phyloP scores from a whole-genome alignment of 2,888 invertebrate species.

The Thereva unica region DNA sequence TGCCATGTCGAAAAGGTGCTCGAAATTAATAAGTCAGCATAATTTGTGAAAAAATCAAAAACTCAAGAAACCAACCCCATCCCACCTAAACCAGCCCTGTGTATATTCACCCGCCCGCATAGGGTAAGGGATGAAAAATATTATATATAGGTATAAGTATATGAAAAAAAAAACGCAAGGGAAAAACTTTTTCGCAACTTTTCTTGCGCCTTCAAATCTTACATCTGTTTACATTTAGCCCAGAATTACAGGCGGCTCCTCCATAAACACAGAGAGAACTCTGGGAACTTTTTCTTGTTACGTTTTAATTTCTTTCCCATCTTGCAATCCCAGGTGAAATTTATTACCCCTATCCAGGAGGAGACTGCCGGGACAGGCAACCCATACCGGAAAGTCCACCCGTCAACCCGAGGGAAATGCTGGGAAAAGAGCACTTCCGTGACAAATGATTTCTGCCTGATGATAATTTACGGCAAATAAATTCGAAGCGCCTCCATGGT shows the following conservation, averaged over 20 bases:
- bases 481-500: conserved; percentile 33
- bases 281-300: conserved; percentile 30
- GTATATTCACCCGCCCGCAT: no score
- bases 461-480: conserved; percentile 38
- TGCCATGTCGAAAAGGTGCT: no score
- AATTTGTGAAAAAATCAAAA: no score
- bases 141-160: no score
- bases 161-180: no score
- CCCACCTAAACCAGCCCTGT: no score
- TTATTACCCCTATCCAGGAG: conserved; percentile 31
- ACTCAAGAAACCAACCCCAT: no score
- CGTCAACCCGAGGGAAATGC: neutral
- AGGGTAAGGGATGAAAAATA: no score
- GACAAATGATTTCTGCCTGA: conserved; percentile 38
- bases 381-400: neutral
- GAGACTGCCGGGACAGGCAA: neutral
- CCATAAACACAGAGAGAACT: conserved; percentile 18
- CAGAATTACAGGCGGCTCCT: conserved; percentile 18
- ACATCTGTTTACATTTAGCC: conserved; percentile 33
- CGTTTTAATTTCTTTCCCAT: conserved; percentile 32
- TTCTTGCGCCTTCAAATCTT: conserved; percentile 13
- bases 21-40: no score
- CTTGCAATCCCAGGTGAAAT: conserved; percentile 31
- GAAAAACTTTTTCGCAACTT: neutral
- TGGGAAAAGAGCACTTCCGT: conserved; percentile 32